Conservation (phyloP, 2,113 vertebrate species). For the Mormyrus iriodes region DNA sequence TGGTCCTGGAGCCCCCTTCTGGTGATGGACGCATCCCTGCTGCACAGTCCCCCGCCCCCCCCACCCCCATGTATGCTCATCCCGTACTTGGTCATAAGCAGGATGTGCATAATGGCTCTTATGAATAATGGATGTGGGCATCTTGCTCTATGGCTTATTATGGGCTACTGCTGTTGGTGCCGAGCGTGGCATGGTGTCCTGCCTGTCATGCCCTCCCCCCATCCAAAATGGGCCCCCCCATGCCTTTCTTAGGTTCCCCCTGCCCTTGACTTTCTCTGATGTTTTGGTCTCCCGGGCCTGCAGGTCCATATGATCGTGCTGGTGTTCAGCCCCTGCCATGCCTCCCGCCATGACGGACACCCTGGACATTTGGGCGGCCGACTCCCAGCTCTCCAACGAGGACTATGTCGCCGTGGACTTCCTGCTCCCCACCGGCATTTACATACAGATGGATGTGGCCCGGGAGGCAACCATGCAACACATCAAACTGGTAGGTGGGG, state of each 20-base stretch:
- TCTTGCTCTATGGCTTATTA: neutral
- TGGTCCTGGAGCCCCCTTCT: neutral
- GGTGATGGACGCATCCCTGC: neutral
- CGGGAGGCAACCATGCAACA: slow-evolving; percentile 87
- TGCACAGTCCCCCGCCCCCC: too few relatives aligned
- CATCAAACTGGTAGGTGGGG: slow-evolving; percentile 83
- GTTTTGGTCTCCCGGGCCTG: neutral
- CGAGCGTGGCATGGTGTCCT: neutral
- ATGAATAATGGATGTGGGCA: neutral
- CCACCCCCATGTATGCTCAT: neutral
- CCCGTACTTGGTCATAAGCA: neutral
- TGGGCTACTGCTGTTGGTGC: neutral
- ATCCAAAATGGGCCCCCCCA: neutral
- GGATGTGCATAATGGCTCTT: neutral
- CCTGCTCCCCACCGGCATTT: slow-evolving; percentile 91
- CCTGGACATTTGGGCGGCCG: slow-evolving; percentile 93
- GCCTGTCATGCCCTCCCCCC: neutral
- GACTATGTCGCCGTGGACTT: slow-evolving; percentile 85
- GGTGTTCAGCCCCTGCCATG: slow-evolving; percentile 74
- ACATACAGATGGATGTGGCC: slow-evolving; percentile 91
- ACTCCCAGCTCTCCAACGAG: slow-evolving; percentile 77
- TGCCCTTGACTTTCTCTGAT: neutral
- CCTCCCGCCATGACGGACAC: slow-evolving; percentile 95
- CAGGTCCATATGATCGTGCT: slow-evolving; percentile 83
- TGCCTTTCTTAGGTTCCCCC: neutral